Base-by-base conservation (phyloP, 2,797 vertebrate species). In the Apogon hyalosoma region DNA sequence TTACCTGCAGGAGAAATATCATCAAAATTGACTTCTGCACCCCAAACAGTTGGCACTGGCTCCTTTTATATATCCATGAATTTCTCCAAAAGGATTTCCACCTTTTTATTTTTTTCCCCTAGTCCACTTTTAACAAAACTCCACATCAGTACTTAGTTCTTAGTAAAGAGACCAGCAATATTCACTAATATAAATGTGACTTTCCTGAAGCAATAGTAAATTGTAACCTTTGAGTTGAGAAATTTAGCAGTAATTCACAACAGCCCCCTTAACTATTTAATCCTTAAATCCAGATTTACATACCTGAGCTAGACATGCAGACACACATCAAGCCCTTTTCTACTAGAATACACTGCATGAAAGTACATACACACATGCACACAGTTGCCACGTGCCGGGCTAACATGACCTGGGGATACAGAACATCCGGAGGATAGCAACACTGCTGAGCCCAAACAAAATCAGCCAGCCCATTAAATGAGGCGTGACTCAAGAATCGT, bases 371-470 rank as follows among this genome's bases (percentile, higher is more conserved):
- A 14, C 55, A 39, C 15, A 33, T 51, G 43, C 36, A 65, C 36
- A 33, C 63, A 42, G 28, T 3, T 4, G 36, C 66, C 66, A 77
- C 71, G 48, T 82, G 80, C 63, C 13, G 36, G 19, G 56, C 67
- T 62, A 68, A 65, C 54, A 41, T 82, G 63, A 84, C 84, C 74
- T 4, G 56, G 48, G 88, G 88, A 83, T 65, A 51, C 50, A 47
- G 74, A 82, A 63, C 65, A 85, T 75, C 78, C 45, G 18, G 65
- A 63, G 82, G 80, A 85, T 47, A 77, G 85, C 72, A 65, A 76
- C 87, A 74, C 82, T 87, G 89, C 87, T 86, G 89, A 91, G 85
- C 83, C 80, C 75, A 83, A 88, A 89, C 87, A 83, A 80, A 91
- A 88, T 87, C 82, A 87, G 86, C 77, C 71, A 47, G 69, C 64